These are phyloP conservation scores for Helogale parvula DNA, from an alignment of 2,113 vertebrate species.

Conservation along the genomic window DNA sequence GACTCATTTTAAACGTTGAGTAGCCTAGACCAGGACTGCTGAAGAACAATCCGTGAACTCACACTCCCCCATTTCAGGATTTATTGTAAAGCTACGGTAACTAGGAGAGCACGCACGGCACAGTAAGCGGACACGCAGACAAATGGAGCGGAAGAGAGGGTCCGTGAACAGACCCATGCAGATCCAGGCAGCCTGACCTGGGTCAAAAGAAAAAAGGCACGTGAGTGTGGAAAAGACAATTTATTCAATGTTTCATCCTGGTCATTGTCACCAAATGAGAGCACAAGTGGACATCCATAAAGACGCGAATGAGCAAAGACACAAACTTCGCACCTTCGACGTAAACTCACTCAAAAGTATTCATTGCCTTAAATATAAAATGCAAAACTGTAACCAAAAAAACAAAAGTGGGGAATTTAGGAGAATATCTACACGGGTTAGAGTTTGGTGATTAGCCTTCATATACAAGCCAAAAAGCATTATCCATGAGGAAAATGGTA, in stretches of 20 bases:
- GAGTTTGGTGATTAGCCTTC: background rate
- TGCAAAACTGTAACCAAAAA: background rate
- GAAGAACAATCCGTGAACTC: background rate
- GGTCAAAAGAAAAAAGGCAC: background rate
- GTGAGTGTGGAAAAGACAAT: background rate
- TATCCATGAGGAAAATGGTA: background rate
- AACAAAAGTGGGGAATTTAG: background rate
- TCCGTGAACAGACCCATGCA: background rate
- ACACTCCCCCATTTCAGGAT: background rate
- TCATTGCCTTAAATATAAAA: background rate
- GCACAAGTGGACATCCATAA: background rate
- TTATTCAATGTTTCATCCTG: background rate
- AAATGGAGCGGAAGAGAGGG: background rate
- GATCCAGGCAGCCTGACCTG: background rate
- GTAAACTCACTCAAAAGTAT: background rate
- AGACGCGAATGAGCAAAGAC: background rate
- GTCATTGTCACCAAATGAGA: background rate
- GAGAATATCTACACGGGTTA: background rate
- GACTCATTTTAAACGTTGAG: background rate
- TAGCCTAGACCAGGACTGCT: background rate
- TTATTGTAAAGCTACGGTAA: background rate
- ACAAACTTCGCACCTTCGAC: background rate
- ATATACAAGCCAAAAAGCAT: background rate
- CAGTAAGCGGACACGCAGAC: background rate
- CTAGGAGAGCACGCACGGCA: background rate